Percentiles rank a stretch among this genome's conserved stretches.
Conservation (phyloP, 2,888 invertebrate species). For the Stenodera caucasica region DNA sequence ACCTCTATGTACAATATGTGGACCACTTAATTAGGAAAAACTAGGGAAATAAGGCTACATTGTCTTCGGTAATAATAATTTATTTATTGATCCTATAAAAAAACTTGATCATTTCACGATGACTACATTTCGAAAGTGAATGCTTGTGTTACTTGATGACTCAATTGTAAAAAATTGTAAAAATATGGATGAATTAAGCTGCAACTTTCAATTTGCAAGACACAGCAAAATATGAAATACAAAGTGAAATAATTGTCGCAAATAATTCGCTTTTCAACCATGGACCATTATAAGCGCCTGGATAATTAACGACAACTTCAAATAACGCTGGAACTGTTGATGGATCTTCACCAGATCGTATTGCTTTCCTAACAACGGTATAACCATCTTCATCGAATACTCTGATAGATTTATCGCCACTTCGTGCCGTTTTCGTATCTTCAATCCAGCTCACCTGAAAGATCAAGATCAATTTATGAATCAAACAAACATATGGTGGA, state of each 20-base stretch:
- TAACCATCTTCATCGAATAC: constrained; percentile 93
- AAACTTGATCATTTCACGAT: background rate
- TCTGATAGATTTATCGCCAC: constrained; percentile 78
- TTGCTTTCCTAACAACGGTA: constrained; percentile 80
- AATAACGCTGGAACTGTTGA: constrained; percentile 69
- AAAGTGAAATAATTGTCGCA: constrained; percentile 74
- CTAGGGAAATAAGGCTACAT: no score
- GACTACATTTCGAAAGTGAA: background rate
- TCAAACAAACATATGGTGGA: constrained; percentile 12
- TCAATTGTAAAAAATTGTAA: no score
- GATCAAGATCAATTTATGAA: no score
- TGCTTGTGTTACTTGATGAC: background rate
- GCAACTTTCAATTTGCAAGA: constrained; percentile 80
- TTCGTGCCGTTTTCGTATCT: constrained; percentile 78
- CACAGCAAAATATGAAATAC: constrained; percentile 86
- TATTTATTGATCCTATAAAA: background rate
- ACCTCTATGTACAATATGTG: background rate
- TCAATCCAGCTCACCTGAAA: constrained; percentile 90
- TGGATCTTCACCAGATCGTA: constrained; percentile 71
- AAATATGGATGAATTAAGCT: constrained; percentile 57
- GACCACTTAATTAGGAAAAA: no score
- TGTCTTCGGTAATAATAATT: background rate
- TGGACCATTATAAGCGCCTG: constrained; percentile 86
- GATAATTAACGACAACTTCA: constrained; percentile 71
- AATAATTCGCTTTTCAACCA: constrained; percentile 92